Evolutionary conservation across 1,140 invertebrate species (phyloP).

Genomic region (Panagrolaimus sp.): DNA sequence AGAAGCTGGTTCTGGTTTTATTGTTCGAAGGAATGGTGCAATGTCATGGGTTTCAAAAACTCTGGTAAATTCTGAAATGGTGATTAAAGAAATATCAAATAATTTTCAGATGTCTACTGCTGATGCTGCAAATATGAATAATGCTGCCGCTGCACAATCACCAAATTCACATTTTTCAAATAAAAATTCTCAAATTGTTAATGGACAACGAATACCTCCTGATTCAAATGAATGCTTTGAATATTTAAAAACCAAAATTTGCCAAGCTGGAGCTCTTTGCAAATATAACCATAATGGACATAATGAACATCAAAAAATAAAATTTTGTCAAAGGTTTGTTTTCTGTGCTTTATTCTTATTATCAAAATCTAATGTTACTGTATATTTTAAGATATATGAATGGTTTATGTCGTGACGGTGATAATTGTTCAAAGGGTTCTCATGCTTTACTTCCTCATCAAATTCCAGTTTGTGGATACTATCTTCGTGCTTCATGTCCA

Average conservation of each 20-base stretch:
- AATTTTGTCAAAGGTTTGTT: conserved; percentile 29
- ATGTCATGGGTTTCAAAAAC: background rate
- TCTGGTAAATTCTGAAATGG: no score
- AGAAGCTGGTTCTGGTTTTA: background rate
- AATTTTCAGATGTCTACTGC: background rate
- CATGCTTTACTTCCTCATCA: conserved; percentile 35
- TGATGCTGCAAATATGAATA: background rate
- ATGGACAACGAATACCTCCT: background rate
- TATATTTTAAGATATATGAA: conserved; percentile 19
- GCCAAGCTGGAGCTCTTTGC: conserved; percentile 34
- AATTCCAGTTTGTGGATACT: conserved; percentile 44
- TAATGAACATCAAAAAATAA: conserved; percentile 25
- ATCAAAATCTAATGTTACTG: background rate
- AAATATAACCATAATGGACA: conserved; percentile 30
- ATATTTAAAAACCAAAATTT: conserved; percentile 26
- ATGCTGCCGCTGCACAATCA: background rate
- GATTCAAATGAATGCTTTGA: conserved; percentile 40
- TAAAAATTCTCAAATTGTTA: background rate
- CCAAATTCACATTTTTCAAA: background rate
- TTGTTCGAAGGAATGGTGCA: background rate
- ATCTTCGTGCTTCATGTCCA: conserved; percentile 29
- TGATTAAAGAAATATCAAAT: no score
- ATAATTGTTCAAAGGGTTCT: background rate
- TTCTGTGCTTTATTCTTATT: background rate
- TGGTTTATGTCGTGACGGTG: conserved; percentile 32